Evolutionary conservation across 2,888 invertebrate species (phyloP).

Genomic region (Meandrusa payeni): DNA sequence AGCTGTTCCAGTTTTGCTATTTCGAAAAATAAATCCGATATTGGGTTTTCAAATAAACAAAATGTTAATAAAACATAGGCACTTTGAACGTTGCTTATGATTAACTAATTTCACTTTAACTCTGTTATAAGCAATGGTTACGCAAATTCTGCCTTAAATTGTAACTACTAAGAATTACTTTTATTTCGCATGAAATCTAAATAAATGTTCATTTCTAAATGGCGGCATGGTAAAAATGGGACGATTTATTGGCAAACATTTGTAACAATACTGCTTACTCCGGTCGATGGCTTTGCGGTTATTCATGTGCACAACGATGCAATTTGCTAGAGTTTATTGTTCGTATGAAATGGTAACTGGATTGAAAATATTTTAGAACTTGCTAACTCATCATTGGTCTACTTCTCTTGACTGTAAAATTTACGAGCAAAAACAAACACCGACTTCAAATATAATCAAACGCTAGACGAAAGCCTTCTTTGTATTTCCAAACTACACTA

Average conservation of each 20-base stretch:
- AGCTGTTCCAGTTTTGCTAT: too few relatives aligned
- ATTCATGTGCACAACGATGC: slow-evolving; percentile 6
- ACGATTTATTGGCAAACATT: slow-evolving; percentile 3
- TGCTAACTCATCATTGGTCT: neutral
- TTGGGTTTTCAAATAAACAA: too few relatives aligned
- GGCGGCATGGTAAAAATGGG: neutral
- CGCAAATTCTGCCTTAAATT: neutral
- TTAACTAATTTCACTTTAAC: too few relatives aligned
- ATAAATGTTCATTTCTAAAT: neutral
- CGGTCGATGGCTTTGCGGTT: slow-evolving; percentile 3
- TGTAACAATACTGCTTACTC: slow-evolving; percentile 9
- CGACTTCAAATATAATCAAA: too few relatives aligned
- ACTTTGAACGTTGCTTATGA: too few relatives aligned
- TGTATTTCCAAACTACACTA: too few relatives aligned
- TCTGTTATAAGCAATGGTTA: too few relatives aligned
- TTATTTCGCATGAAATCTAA: neutral
- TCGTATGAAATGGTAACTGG: neutral
- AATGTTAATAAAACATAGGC: too few relatives aligned
- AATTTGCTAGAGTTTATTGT: slow-evolving; percentile 8
- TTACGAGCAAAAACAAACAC: too few relatives aligned
- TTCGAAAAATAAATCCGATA: too few relatives aligned
- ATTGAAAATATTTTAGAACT: neutral
- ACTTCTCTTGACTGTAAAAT: neutral
- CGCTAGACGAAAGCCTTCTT: too few relatives aligned
- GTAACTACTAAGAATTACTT: neutral